These are phyloP conservation scores for Urocyon cinereoargenteus DNA, from an alignment of 2,797 vertebrate species.

Conservation along the genomic window DNA sequence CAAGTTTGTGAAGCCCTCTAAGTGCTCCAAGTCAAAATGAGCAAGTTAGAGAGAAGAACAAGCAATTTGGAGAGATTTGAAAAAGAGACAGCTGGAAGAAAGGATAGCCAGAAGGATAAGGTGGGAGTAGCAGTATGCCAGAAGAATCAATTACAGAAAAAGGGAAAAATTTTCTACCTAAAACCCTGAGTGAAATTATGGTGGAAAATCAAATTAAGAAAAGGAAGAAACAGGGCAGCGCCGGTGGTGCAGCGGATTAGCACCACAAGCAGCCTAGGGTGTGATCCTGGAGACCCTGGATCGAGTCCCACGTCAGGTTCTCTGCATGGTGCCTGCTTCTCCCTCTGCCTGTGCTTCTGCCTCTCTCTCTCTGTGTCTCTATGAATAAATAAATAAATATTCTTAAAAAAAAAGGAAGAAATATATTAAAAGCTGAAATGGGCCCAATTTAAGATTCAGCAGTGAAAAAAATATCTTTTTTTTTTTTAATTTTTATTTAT, in stretches of 20 bases:
- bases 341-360: too few relatives aligned
- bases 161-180: slow-evolving; percentile 66
- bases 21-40: slow-evolving; percentile 70
- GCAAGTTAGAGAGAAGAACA: slow-evolving; percentile 72
- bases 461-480: slow-evolving; percentile 90
- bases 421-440: slow-evolving; percentile 91
- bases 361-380: too few relatives aligned
- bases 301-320: too few relatives aligned
- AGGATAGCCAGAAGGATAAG: slow-evolving; percentile 41
- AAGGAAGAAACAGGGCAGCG: slow-evolving; percentile 86
- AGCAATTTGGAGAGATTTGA: slow-evolving; percentile 80
- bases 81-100: slow-evolving; percentile 73
- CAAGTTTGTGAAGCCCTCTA: slow-evolving; percentile 86
- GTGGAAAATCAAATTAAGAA: slow-evolving; percentile 88
- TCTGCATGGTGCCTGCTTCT: too few relatives aligned
- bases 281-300: too few relatives aligned
- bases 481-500: too few relatives aligned
- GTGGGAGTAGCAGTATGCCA: not conserved
- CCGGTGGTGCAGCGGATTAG: too few relatives aligned
- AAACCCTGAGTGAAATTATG: slow-evolving; percentile 81
- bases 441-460: slow-evolving; percentile 90
- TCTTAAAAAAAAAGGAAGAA: slow-evolving; percentile 87
- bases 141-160: slow-evolving; percentile 71
- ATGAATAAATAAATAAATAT: too few relatives aligned
- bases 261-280: too few relatives aligned